phyloP scores from a whole-genome alignment of 2,797 vertebrate genomes.

The Gila robusta region DNA sequence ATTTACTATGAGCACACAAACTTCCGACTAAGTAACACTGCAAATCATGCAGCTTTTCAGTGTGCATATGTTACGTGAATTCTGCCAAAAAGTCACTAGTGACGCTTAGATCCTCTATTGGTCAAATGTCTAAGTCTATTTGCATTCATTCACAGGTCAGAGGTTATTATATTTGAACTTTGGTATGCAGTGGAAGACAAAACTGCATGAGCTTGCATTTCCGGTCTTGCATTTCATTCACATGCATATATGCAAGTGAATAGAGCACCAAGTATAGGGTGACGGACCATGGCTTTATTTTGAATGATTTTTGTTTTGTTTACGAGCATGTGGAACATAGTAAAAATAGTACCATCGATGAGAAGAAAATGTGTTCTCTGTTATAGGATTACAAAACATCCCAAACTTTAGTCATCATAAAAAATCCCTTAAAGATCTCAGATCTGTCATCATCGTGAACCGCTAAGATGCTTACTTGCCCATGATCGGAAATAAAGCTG shows the following conservation, averaged over 20 bases:
- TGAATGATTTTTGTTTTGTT: neutral
- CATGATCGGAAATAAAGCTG: neutral
- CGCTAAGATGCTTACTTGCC: neutral
- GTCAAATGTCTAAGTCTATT: neutral
- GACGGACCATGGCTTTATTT: neutral
- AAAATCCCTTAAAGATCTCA: neutral
- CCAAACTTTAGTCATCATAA: constrained; percentile 14
- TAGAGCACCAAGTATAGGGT: neutral
- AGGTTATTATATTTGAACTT: neutral
- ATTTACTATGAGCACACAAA: neutral
- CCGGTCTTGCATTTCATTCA: neutral
- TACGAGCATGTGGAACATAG: neutral
- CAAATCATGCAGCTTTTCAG: neutral
- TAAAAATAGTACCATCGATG: neutral
- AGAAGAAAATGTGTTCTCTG: neutral
- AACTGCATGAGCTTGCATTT: neutral
- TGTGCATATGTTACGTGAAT: neutral
- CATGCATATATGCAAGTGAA: neutral
- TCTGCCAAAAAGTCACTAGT: neutral
- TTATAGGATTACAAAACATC: constrained; percentile 10
- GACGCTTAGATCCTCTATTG: neutral
- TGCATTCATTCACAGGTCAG: neutral
- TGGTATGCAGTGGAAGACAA: neutral
- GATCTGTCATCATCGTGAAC: neutral
- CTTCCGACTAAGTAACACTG: neutral